phyloP scores from a whole-genome alignment of 2,797 vertebrate genomes.

The Pterois miles region DNA sequence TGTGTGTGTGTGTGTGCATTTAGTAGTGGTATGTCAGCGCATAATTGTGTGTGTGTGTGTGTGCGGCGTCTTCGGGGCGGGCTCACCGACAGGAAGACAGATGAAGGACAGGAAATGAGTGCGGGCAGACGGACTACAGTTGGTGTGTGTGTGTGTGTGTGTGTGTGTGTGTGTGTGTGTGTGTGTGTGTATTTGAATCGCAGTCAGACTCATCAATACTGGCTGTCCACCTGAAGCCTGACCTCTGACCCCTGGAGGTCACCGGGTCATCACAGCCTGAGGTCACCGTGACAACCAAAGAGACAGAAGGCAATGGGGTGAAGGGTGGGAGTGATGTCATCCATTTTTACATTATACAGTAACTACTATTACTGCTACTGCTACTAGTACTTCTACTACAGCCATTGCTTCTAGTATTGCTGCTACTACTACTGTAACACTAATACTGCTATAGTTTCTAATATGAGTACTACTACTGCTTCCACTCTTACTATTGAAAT shows the following conservation, averaged over 20 bases:
- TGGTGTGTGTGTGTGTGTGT: constrained; percentile 29
- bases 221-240: constrained; percentile 46
- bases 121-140: constrained; percentile 70
- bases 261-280: constrained; percentile 35
- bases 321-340: background rate
- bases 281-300: background rate
- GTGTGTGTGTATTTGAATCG: constrained; percentile 56
- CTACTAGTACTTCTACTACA: too few species aligned
- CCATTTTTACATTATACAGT: background rate
- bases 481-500: background rate
- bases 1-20: constrained; percentile 10
- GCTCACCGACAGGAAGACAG: constrained; percentile 56
- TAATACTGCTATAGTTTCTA: background rate
- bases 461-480: too few species aligned
- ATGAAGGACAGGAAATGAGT: constrained; percentile 67
- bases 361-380: too few species aligned
- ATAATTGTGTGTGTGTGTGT: background rate
- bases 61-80: constrained; percentile 12
- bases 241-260: constrained; percentile 61
- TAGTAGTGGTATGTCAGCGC: constrained; percentile 11
- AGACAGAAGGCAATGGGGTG: background rate
- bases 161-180: constrained; percentile 7
- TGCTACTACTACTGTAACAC: background rate
- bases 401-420: too few species aligned
- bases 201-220: constrained; percentile 65